A percentile compares a stretch with the other conserved stretches of the same genome.
Evolutionary conservation across 2,113 vertebrate genomes (phyloP).

Genomic region (Saguinus midas): DNA sequence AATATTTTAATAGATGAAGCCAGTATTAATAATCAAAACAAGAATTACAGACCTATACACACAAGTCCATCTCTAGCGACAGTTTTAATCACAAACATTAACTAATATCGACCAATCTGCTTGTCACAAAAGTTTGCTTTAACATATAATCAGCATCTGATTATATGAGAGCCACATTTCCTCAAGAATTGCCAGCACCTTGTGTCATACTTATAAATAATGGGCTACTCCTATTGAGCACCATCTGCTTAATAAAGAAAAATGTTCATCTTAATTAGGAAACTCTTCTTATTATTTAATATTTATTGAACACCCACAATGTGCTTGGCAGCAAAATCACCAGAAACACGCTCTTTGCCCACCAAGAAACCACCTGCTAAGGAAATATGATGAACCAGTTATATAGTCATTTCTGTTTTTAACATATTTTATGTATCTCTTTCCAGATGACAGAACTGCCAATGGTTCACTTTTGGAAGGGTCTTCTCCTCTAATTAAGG

Average conservation of each 20-base stretch:
- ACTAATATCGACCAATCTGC: constrained; percentile 72
- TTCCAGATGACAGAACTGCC: constrained; percentile 38
- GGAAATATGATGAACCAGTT: constrained; percentile 44
- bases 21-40: constrained; percentile 69
- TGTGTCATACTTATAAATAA: constrained; percentile 79
- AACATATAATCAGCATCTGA: constrained; percentile 60
- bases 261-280: constrained; percentile 83
- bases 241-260: constrained; percentile 81
- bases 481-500: constrained; percentile 36
- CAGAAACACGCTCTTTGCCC: constrained; percentile 34
- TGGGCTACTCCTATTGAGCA: constrained; percentile 72
- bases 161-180: constrained; percentile 37
- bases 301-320: constrained; percentile 68
- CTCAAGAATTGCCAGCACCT: constrained; percentile 62
- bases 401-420: constrained; percentile 60
- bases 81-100: constrained; percentile 76
- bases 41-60: constrained; percentile 44
- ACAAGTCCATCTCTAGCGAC: constrained; percentile 57
- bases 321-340: constrained; percentile 64
- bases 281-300: constrained; percentile 79
- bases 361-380: constrained; percentile 58
- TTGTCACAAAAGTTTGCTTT: constrained; percentile 77
- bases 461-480: background rate
- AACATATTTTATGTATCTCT: background rate
- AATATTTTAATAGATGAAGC: constrained; percentile 47